Base-by-base conservation (phyloP, 1,140 invertebrate species). In the Drosophila suzukii region DNA sequence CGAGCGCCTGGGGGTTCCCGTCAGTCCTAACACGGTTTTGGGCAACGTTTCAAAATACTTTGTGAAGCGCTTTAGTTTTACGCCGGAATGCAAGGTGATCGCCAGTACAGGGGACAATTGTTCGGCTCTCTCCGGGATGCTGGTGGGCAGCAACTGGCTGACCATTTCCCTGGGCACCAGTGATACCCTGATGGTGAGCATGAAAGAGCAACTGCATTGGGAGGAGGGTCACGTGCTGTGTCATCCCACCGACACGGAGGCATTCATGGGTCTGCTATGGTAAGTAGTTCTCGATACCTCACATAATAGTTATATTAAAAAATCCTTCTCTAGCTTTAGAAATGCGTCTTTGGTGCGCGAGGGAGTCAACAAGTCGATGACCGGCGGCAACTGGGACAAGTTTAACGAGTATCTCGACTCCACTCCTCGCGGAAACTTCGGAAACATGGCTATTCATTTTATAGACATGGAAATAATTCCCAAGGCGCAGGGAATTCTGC, bases 41-140 rank as follows among this genome's bases (percentile, higher is more conserved):
- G 98, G 98, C 1, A 79, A 92, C 11, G 94, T 99, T 49, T 95
- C 95, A 1, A 71, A 93, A 0, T 99, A 98, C 93, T 97, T 96
- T 92, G 96, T 97, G 1, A 94, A 96, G 78, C 94, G 97, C 58
- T 99, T 97, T 92, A 96, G 96, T 7, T 98, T 99, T 92, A 93
- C 94, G 81, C 90, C 95, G 1, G 93, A 96, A 4, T 99, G 98
- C 91, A 93, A 94, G 90, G 94, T 99, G 6, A 93, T 98, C 5
- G 95, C 97, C 1, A 99, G 98, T 92, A 99, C 98, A 2, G 98
- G 98, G 0, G 98, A 99, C 91, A 99, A 99, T 94, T 96, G 96
- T 12, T 95, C 96, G 2, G 97, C 97, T 1, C 93, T 98, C 15
- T 95, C 96, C 58, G 98, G 97, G 2, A 96, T 99, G 94, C 94